Evolutionary conservation across 2,113 vertebrate genomes (phyloP), one percentile per base, ranked within the genome.

Genomic region (Electrona antarctica): DNA sequence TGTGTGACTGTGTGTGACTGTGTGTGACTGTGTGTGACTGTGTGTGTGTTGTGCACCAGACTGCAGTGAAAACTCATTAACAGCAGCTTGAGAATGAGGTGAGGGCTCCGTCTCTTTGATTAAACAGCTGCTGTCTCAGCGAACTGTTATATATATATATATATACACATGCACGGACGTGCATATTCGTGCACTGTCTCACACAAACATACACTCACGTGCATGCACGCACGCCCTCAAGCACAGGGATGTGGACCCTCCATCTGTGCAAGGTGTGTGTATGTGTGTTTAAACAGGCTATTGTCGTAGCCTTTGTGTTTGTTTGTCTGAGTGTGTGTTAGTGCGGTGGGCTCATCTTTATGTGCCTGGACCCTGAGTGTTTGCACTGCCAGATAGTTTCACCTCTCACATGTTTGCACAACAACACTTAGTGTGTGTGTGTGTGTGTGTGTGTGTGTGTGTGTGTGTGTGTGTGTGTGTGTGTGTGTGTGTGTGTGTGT

Each of bases 91-190:
- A 87, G 84, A 88, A 66, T 74, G 85, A 89, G 76, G n/a, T 15
- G n/a, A 33, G n/a, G 6, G 21, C 80, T 70, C 70, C 1, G 3
- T 58, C 76, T 46, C 79, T 85, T 70, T 84, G 90, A 85, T 91
- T 91, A 86, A 91, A 90, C 87, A 92, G 87, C 90, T 90, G 89
- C 83, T 77, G 64, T 63, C 63, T 81, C 67, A 63, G 56, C 7
- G 8, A 15, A 33, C 47, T 50, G 47, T 21, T 47, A 63, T 46
- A 63, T 14, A 63, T 41, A 61, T 33, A 62, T 12, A 62, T 12
- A 62, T n/a, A 73, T 9, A 73, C 58, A 68, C 11, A 74, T 73
- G 60, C 45, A 64, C 47, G 60, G 60, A 64, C 63, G 69, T 58
- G 62, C 3, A 13, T 56, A 71, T 64, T 4, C 45, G 21, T 47